These are phyloP conservation scores for Cyclargus thomasi DNA, from an alignment of 1,140 invertebrate species.

Conservation along the genomic window DNA sequence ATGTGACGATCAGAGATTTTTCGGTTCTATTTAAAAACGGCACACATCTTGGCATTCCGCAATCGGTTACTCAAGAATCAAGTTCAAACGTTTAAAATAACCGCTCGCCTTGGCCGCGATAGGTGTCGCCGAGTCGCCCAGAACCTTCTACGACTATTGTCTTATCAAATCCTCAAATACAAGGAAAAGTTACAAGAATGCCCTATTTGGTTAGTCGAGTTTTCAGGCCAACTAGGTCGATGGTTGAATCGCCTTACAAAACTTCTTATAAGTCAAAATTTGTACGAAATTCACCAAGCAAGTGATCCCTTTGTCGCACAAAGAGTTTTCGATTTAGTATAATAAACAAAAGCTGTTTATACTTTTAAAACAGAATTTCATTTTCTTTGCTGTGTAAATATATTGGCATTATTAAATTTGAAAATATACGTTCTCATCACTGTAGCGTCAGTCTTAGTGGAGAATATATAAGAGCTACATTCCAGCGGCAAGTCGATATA, in stretches of 20 bases:
- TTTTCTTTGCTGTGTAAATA: background rate
- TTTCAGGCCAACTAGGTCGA: too few species aligned
- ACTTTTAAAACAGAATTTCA: background rate
- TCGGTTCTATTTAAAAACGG: background rate
- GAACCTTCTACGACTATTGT: background rate
- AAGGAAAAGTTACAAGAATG: background rate
- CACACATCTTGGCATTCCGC: slow-evolving; percentile 12
- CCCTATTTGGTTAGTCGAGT: too few species aligned
- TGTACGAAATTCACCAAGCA: too few species aligned
- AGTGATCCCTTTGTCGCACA: too few species aligned
- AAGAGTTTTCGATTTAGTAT: too few species aligned
- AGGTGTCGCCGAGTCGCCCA: background rate
- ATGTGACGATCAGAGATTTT: background rate
- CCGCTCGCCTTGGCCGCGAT: slow-evolving; percentile 10
- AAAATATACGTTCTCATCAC: background rate
- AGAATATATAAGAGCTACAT: background rate
- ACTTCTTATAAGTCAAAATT: too few species aligned
- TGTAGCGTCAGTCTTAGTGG: background rate
- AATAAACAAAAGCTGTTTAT: too few species aligned
- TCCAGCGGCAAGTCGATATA: background rate
- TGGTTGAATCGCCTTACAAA: too few species aligned
- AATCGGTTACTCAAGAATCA: slow-evolving; percentile 12
- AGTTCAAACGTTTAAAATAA: slow-evolving; percentile 13
- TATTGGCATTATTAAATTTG: background rate
- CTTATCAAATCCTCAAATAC: background rate